Percentiles rank a stretch among this genome's conserved stretches.
Evolutionary conservation across 1,140 invertebrate species (phyloP).

Genomic region (Chrysomallon squamiferum): DNA sequence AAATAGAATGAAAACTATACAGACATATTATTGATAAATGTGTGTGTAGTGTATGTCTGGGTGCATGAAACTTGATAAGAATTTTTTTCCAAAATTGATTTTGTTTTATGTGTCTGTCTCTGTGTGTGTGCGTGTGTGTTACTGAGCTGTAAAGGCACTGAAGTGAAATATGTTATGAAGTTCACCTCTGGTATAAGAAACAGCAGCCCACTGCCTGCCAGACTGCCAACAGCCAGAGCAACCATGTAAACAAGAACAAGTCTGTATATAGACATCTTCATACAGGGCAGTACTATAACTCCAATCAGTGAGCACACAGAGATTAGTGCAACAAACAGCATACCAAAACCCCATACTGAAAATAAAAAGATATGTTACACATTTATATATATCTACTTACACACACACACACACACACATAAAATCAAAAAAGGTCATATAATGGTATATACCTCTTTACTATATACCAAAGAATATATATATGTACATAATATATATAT

Average conservation of each 20-base stretch:
- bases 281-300: conserved; percentile 70
- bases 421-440: background rate
- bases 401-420: background rate
- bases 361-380: conserved; percentile 8
- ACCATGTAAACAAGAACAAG: conserved; percentile 70
- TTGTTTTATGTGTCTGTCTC: too few relatives aligned
- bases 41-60: too few relatives aligned
- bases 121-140: too few relatives aligned
- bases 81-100: too few relatives aligned
- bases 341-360: conserved; percentile 71
- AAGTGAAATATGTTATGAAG: too few relatives aligned
- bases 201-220: conserved; percentile 71
- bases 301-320: conserved; percentile 71
- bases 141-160: too few relatives aligned
- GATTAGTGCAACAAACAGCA: conserved; percentile 71
- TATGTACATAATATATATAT: background rate
- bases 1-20: too few relatives aligned
- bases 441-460: background rate
- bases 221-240: conserved; percentile 73
- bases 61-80: too few relatives aligned
- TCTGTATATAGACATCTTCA: conserved; percentile 69
- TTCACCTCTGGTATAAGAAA: conserved; percentile 74
- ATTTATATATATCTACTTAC: too few relatives aligned
- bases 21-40: too few relatives aligned
- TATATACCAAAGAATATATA: background rate